Conservation (phyloP, 2,888 invertebrate species). For the Rapana venosa region DNA sequence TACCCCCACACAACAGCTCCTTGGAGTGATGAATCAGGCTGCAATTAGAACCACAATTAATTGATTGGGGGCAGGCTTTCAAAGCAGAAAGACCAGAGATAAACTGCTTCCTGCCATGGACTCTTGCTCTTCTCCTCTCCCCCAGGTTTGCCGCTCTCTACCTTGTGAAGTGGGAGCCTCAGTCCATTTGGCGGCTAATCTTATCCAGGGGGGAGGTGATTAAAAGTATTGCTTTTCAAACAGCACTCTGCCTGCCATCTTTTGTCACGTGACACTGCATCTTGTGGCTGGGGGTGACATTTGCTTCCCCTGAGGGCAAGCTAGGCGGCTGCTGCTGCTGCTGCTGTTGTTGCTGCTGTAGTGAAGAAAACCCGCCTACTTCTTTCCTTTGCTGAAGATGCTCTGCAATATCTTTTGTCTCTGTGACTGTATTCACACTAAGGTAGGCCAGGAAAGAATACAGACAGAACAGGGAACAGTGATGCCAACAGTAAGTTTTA, state of each 20-base stretch:
- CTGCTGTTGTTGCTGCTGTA: too few relatives aligned
- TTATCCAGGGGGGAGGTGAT: conserved; percentile 22
- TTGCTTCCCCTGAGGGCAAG: not conserved
- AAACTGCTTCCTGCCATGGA: conserved; percentile 32
- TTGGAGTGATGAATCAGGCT: conserved; percentile 29
- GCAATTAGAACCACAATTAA: conserved; percentile 45
- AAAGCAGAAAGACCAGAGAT: conserved; percentile 29
- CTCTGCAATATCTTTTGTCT: too few relatives aligned
- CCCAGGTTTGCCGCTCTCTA: not conserved
- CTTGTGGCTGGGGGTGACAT: conserved; percentile 38
- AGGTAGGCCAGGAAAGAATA: too few relatives aligned
- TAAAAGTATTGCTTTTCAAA: conserved; percentile 43
- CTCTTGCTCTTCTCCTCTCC: not conserved
- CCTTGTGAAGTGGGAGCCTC: conserved; percentile 31
- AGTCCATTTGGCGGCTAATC: conserved; percentile 35
- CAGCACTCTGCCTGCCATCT: conserved; percentile 22
- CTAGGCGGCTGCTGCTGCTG: not conserved
- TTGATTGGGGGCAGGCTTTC: conserved; percentile 42
- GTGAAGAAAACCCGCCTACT: too few relatives aligned
- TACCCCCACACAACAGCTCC: not conserved
- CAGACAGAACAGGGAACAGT: too few relatives aligned
- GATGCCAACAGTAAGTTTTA: too few relatives aligned
- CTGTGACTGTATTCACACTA: too few relatives aligned
- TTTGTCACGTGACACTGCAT: conserved; percentile 40
- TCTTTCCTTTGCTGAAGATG: too few relatives aligned